A percentile compares a stretch with the other conserved stretches of the same genome.
These are phyloP conservation scores for Macrochelys suwanniensis DNA, from an alignment of 2,797 vertebrate genomes.

Conservation along the genomic window DNA sequence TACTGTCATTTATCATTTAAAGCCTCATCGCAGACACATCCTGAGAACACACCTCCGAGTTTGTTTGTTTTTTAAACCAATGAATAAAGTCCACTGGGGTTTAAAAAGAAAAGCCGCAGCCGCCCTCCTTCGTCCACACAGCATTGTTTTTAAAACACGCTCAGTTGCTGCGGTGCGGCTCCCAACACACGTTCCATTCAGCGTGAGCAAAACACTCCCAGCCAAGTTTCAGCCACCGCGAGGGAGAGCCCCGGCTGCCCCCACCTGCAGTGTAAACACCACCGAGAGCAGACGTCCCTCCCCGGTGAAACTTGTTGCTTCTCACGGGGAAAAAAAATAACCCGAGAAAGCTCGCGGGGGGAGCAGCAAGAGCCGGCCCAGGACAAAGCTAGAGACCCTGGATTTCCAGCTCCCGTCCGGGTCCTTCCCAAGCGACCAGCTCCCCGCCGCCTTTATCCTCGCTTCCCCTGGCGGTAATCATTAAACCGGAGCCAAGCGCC, in stretches of 20 bases:
- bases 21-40: not conserved
- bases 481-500: not conserved
- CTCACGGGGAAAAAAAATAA: not conserved
- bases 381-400: not conserved
- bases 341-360: not conserved
- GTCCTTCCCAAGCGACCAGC: not conserved
- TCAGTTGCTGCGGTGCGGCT: not conserved
- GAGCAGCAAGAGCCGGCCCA: not conserved
- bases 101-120: not conserved
- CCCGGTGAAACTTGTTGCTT: constrained; percentile 59
- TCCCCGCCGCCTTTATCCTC: not conserved
- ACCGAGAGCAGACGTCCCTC: accelerated
- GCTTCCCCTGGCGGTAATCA: not conserved
- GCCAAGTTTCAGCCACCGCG: not conserved
- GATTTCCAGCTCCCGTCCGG: not conserved
- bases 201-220: not conserved
- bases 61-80: not conserved
- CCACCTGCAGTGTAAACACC: not conserved
- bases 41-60: not conserved
- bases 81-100: not conserved
- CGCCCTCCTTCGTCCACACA: not conserved
- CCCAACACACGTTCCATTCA: not conserved
- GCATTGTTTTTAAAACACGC: not conserved
- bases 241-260: constrained; percentile 42
- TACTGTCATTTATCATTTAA: not conserved